These are phyloP conservation scores for Actinostola sp. DNA, from an alignment of 92 coral and sea anemone species.

Conservation along the genomic window DNA sequence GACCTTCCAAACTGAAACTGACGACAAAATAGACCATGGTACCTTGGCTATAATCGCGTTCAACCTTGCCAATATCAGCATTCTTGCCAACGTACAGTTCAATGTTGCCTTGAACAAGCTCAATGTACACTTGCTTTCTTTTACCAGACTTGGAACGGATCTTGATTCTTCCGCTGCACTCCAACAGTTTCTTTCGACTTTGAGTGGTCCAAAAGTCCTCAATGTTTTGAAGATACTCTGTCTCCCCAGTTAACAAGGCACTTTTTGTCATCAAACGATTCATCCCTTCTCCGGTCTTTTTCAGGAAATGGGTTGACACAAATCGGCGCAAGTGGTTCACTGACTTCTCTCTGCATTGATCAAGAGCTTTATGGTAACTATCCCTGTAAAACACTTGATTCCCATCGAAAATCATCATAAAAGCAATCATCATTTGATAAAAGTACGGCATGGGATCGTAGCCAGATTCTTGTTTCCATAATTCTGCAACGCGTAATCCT, in stretches of 20 bases:
- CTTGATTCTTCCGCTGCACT: constrained; percentile 78
- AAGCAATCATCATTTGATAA: constrained; percentile 74
- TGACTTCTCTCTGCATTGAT: constrained; percentile 64
- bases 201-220: constrained; percentile 60
- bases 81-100: constrained; percentile 77
- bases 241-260: constrained; percentile 57
- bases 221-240: constrained; percentile 34
- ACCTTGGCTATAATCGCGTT: constrained; percentile 62
- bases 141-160: constrained; percentile 30
- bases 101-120: constrained; percentile 69
- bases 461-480: constrained; percentile 52
- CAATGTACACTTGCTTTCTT: constrained; percentile 54
- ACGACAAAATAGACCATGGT: constrained; percentile 83
- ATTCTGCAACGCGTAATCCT: constrained; percentile 60
- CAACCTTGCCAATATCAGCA: constrained; percentile 76
- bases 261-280: constrained; percentile 57
- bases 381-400: constrained; percentile 34
- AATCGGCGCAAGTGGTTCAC: constrained; percentile 58
- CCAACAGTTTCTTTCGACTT: constrained; percentile 62
- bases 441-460: constrained; percentile 67
- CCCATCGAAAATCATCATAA: constrained; percentile 76
- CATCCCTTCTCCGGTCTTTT: constrained; percentile 74
- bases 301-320: constrained; percentile 54
- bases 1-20: constrained; percentile 82
- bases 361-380: constrained; percentile 39